Conservation (phyloP, 92 coral and sea anemone species). For the Scolanthus callimorphus region DNA sequence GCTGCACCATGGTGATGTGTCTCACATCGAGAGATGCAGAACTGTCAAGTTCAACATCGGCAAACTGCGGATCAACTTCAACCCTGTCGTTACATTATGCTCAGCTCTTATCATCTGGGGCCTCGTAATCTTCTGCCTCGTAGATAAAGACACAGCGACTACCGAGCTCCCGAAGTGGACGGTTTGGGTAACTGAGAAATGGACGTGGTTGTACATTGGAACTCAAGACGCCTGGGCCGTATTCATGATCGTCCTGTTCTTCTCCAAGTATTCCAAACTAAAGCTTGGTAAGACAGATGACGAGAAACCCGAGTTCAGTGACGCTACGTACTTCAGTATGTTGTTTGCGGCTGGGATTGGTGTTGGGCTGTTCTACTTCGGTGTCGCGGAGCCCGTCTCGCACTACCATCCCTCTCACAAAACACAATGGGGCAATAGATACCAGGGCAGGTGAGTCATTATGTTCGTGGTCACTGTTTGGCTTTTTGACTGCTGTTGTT, state of each 20-base stretch:
- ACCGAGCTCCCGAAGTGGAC: slow-evolving; percentile 53
- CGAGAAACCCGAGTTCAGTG: slow-evolving; percentile 84
- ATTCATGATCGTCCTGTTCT: slow-evolving; percentile 71
- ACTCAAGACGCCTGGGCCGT: slow-evolving; percentile 87
- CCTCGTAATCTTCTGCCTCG: slow-evolving; percentile 70
- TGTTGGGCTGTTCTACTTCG: neutral
- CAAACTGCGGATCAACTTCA: slow-evolving; percentile 26
- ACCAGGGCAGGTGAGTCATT: slow-evolving; percentile 55
- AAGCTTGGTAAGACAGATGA: slow-evolving; percentile 74
- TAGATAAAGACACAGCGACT: slow-evolving; percentile 56
- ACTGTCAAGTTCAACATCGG: slow-evolving; percentile 18
- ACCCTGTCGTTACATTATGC: slow-evolving; percentile 72
- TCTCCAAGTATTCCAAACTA: slow-evolving; percentile 71
- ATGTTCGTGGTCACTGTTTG: neutral
- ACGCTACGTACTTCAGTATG: slow-evolving; percentile 87
- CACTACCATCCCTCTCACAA: slow-evolving; percentile 57
- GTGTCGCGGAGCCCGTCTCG: slow-evolving; percentile 28
- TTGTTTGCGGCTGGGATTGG: slow-evolving; percentile 18
- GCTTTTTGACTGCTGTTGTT: neutral
- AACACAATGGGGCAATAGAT: slow-evolving; percentile 55
- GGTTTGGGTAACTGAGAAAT: slow-evolving; percentile 72
- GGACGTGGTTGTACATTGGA: slow-evolving; percentile 91
- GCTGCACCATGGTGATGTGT: neutral
- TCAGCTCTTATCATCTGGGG: slow-evolving; percentile 79
- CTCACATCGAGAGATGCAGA: slow-evolving; percentile 7